phyloP scores from a whole-genome alignment of 2,797 vertebrate species.

The Erpetoichthys calabaricus region DNA sequence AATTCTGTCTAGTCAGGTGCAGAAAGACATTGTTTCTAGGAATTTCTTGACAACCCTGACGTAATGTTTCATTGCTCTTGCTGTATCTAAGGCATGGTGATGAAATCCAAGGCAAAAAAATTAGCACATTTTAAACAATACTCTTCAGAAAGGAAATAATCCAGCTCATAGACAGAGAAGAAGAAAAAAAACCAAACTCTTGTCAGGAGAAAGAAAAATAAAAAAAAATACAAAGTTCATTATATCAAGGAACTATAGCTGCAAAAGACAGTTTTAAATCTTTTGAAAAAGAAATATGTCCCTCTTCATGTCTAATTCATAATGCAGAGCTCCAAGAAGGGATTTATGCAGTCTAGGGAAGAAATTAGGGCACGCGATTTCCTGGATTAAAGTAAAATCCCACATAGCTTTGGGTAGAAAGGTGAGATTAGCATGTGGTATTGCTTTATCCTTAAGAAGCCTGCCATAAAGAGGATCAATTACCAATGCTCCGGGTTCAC shows the following conservation, averaged over 20 bases:
- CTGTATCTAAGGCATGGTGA: too few species aligned
- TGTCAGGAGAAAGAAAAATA: too few species aligned
- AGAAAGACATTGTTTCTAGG: too few species aligned
- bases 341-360: conserved; percentile 8
- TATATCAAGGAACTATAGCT: conserved; percentile 2
- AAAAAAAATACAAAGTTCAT: conserved; percentile 12
- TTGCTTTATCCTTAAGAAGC: conserved; percentile 9
- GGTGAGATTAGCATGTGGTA: conserved; percentile 8
- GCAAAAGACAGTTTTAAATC: conserved; percentile 1
- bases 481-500: conserved; percentile 4
- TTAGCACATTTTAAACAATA: too few species aligned
- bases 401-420: conserved; percentile 9
- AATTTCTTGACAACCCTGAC: too few species aligned
- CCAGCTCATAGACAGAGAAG: too few species aligned
- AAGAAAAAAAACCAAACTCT: too few species aligned
- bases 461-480: conserved; percentile 10
- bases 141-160: neutral
- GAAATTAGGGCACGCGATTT: conserved; percentile 5
- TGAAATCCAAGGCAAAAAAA: too few species aligned
- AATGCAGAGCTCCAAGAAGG: conserved; percentile 3
- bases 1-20: too few species aligned
- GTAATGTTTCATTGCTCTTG: too few species aligned
- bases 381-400: conserved; percentile 9
- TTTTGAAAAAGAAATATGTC: neutral
- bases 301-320: conserved; percentile 4